Conservation (phyloP, 2,888 invertebrate genomes). For the Electrophaes corylata region DNA sequence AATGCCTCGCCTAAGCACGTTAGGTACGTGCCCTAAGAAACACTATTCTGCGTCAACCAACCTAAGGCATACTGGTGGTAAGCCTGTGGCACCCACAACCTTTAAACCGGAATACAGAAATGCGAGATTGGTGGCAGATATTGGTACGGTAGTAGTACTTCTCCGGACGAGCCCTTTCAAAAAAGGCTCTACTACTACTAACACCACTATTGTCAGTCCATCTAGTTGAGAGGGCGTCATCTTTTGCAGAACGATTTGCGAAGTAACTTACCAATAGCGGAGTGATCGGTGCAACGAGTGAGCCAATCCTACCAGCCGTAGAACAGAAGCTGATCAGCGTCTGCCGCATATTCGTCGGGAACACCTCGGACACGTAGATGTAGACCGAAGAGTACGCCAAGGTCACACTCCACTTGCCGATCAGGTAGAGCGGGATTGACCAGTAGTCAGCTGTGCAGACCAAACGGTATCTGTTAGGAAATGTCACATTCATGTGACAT, state of each 20-base stretch:
- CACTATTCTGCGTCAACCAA: too few species aligned
- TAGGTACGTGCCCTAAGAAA: too few species aligned
- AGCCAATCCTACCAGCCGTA: slow-evolving; percentile 87
- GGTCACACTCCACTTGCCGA: slow-evolving; percentile 88
- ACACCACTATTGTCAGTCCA: too few species aligned
- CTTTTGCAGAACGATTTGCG: background rate
- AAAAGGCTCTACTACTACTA: too few species aligned
- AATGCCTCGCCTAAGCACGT: too few species aligned
- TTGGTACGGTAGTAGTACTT: too few species aligned
- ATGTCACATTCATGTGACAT: slow-evolving; percentile 31
- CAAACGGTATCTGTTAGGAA: slow-evolving; percentile 42
- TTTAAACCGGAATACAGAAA: too few species aligned
- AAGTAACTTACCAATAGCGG: slow-evolving; percentile 84
- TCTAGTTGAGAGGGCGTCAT: too few species aligned
- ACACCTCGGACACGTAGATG: slow-evolving; percentile 88
- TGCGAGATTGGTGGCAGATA: too few species aligned
- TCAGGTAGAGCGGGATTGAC: slow-evolving; percentile 84
- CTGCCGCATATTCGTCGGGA: slow-evolving; percentile 87
- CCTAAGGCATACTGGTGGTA: too few species aligned
- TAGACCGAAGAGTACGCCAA: slow-evolving; percentile 87
- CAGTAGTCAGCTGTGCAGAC: slow-evolving; percentile 73
- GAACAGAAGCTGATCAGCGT: slow-evolving; percentile 87
- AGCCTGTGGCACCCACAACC: too few species aligned
- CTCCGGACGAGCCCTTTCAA: too few species aligned
- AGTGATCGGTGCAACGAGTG: slow-evolving; percentile 87